phyloP scores from a whole-genome alignment of 2,888 invertebrate genomes.

The Tipula vernalis region DNA sequence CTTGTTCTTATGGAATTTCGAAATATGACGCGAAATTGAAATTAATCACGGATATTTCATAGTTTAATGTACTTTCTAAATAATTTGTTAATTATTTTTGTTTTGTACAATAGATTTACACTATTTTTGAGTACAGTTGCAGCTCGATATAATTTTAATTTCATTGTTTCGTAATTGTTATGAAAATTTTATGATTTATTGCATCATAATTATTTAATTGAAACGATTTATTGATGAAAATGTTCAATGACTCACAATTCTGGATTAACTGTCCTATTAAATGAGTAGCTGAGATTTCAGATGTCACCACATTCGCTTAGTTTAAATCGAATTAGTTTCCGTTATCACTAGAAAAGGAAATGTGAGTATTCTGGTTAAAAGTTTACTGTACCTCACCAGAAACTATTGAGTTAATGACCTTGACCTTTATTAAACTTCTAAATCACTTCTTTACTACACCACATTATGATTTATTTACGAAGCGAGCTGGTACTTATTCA shows the following conservation, averaged over 20 bases:
- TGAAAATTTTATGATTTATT: neutral
- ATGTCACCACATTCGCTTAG: neutral
- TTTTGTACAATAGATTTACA: neutral
- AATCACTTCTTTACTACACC: neutral
- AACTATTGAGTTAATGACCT: neutral
- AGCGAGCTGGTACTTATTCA: neutral
- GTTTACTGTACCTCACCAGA: neutral
- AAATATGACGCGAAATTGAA: neutral
- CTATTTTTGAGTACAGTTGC: neutral
- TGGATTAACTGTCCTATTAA: neutral
- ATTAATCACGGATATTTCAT: neutral
- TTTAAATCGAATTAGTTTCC: neutral
- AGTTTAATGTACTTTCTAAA: neutral
- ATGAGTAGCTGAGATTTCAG: neutral
- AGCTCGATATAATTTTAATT: neutral
- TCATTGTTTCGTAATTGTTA: neutral
- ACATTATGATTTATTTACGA: neutral
- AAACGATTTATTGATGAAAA: neutral
- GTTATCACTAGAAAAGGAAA: neutral
- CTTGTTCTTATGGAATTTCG: neutral
- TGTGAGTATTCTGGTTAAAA: neutral
- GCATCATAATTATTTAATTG: neutral
- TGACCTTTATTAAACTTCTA: neutral
- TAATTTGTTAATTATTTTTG: neutral
- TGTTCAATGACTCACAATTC: neutral